Conservation (phyloP, 2,888 invertebrate species). For the Metellina segmentata region DNA sequence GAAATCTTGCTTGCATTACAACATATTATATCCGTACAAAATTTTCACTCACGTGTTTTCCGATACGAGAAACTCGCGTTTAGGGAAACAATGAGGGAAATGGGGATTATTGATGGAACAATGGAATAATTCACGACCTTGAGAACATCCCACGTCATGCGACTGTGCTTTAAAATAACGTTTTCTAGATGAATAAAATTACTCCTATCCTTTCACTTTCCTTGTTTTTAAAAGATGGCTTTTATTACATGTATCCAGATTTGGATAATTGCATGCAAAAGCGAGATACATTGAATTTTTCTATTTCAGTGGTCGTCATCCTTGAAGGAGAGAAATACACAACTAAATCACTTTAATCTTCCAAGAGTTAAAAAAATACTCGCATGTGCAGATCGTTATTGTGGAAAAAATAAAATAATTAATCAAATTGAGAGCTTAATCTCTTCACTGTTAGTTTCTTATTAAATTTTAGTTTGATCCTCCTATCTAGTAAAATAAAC, state of each 20-base stretch:
- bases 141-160: background rate
- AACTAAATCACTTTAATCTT: too few relatives aligned
- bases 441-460: too few relatives aligned
- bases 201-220: background rate
- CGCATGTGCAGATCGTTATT: too few relatives aligned
- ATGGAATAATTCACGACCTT: background rate
- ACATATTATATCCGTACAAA: background rate
- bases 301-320: too few relatives aligned
- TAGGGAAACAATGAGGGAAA: background rate
- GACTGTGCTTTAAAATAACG: background rate
- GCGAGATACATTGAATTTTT: too few relatives aligned
- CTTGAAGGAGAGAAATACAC: too few relatives aligned
- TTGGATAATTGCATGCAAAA: background rate
- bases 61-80: background rate
- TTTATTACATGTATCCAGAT: background rate
- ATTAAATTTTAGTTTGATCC: too few relatives aligned
- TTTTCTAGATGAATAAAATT: background rate
- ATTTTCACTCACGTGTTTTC: background rate
- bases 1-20: background rate
- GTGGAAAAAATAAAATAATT: too few relatives aligned
- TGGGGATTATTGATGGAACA: background rate
- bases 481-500: too few relatives aligned
- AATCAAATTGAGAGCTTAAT: too few relatives aligned
- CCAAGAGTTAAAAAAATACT: too few relatives aligned
- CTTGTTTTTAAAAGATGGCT: background rate